These are phyloP conservation scores for Pasiphila rectangulata DNA, from an alignment of 2,888 invertebrate species.

Conservation along the genomic window DNA sequence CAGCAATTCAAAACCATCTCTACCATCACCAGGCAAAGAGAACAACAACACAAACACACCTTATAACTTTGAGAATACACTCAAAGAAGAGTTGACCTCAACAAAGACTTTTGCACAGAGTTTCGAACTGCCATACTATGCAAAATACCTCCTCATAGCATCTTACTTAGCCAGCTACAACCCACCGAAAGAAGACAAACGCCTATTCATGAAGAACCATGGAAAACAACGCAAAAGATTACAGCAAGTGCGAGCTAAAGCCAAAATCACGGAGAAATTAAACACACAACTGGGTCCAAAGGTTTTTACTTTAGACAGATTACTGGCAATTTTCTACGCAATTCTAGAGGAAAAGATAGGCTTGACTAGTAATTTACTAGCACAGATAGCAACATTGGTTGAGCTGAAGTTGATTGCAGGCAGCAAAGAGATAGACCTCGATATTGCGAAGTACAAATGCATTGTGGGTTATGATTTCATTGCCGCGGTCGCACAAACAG, in stretches of 20 bases:
- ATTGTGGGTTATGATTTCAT: conserved; percentile 91
- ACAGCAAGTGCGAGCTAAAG: conserved; percentile 82
- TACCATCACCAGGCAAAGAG: conserved; percentile 60
- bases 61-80: conserved; percentile 57
- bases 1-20: conserved; percentile 50
- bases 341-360: conserved; percentile 92
- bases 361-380: conserved; percentile 91
- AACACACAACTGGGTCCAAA: conserved; percentile 90
- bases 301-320: conserved; percentile 88
- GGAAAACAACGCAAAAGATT: conserved; percentile 86
- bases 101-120: conserved; percentile 83
- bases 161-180: conserved; percentile 96
- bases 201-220: conserved; percentile 90
- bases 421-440: conserved; percentile 87
- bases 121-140: conserved; percentile 92
- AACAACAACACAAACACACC: conserved; percentile 41
- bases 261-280: conserved; percentile 77
- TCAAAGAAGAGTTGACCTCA: conserved; percentile 70
- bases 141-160: conserved; percentile 93
- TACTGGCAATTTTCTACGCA: conserved; percentile 93
- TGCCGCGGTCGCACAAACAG: conserved; percentile 86
- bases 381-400: conserved; percentile 93
- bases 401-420: conserved; percentile 89
- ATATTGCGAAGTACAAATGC: conserved; percentile 92
- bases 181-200: conserved; percentile 92